Evolutionary conservation across 1,140 invertebrate genomes (phyloP), one percentile per base, ranked within the genome.

Genomic region (Orchesella cincta): DNA sequence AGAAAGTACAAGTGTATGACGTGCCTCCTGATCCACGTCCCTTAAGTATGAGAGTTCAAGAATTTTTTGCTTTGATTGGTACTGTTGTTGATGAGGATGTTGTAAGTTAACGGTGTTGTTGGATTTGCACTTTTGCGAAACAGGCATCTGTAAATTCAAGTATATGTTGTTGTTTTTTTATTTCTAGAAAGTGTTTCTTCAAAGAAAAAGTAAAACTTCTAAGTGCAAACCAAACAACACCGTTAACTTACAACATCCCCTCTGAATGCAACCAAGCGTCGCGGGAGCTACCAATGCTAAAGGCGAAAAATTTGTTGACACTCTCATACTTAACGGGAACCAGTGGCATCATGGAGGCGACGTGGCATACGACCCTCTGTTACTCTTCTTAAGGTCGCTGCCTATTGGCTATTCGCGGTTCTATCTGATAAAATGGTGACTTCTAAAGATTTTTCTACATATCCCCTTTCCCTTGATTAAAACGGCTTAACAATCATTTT

Each of bases 371-470:
- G 1, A 54, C 39, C 8, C 33, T 36, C 23, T 31, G 39, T 1
- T 35, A 3, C 0, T 67, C 36, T 0, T 62, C 46, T 20, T 74
- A 62, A 1, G 79, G 46, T 23, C 81, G 20, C 34, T 80, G 80
- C 1, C 72, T 80, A 82, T 76, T 71, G 23, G 26, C 52, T 3
- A 29, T 2, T 2, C 46, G 14, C 3, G 26, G 12, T n/a, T 73
- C n/a, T n/a, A n/a, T n/a, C n/a, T n/a, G n/a, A n/a, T n/a, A n/a
- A 73, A 2, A 39, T 3, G 26, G 88, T 73, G 81, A 85, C 1
- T 83, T 83, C 46, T 80, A 79, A 8, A 26, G 73, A 16, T 0
- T 57, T 29, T 23, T 77, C 33, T 14, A 81, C 84, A 84, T 74
- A 31, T n/a, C n/a, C 8, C 35, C 51, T 73, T 78, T 77, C 0